A percentile compares a stretch with the other conserved stretches of the same genome.
phyloP scores from a whole-genome alignment of 1,140 invertebrate genomes.

The Dufourea novaeangliae region DNA sequence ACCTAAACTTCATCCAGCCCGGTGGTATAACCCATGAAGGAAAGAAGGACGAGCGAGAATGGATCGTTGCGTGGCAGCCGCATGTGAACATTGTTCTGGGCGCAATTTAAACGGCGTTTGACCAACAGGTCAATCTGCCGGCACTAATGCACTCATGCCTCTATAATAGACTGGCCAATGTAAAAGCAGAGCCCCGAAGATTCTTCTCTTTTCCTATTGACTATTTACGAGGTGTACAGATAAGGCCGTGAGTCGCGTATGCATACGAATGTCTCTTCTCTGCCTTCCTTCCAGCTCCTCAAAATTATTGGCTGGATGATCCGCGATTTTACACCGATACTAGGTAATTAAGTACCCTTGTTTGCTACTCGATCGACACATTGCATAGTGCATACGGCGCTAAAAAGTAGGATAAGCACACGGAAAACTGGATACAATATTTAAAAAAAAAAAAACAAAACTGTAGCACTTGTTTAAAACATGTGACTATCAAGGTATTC shows the following conservation, averaged over 20 bases:
- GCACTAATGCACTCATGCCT: constrained; percentile 70
- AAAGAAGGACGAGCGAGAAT: background rate
- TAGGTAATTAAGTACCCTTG: constrained; percentile 50
- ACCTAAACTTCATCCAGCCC: constrained; percentile 55
- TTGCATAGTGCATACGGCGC: constrained; percentile 1
- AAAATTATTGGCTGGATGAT: constrained; percentile 36
- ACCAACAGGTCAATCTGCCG: constrained; percentile 66
- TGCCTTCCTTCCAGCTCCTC: constrained; percentile 24
- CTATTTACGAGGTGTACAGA: constrained; percentile 66
- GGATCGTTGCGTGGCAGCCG: constrained; percentile 29
- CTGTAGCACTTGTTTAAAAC: background rate
- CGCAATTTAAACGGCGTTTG: constrained; percentile 63
- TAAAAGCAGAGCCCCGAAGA: constrained; percentile 48
- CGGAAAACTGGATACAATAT: constrained; percentile 8
- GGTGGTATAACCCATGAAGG: constrained; percentile 5
- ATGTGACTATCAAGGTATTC: background rate
- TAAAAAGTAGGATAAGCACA: background rate
- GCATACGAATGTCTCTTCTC: constrained; percentile 33
- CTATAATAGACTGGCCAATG: constrained; percentile 65
- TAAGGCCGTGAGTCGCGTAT: constrained; percentile 60
- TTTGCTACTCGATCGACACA: constrained; percentile 18
- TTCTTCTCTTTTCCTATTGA: constrained; percentile 50
- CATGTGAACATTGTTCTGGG: constrained; percentile 53
- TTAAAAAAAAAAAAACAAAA: constrained; percentile 19
- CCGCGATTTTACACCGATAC: constrained; percentile 52